Evolutionary conservation across 2,113 vertebrate species (phyloP).

Genomic region (Sylvietta virens): DNA sequence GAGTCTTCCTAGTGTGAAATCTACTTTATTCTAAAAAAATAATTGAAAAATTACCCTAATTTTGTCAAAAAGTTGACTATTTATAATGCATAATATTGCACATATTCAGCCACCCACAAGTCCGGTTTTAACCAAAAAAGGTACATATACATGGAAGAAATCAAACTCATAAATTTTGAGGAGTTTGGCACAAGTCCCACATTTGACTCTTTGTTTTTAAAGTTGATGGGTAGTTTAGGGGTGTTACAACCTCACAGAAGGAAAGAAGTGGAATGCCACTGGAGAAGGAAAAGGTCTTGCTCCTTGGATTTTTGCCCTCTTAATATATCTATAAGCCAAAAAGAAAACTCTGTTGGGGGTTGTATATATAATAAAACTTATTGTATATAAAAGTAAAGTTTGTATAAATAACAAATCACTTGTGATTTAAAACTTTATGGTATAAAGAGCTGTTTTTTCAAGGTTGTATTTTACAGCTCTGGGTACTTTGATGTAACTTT

Average conservation of each 20-base stretch:
- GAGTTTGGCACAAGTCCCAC: background rate
- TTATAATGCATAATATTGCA: background rate
- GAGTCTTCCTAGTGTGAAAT: background rate
- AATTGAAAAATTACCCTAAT: background rate
- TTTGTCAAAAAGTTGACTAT: background rate
- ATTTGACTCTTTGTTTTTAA: background rate
- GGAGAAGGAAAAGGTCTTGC: background rate
- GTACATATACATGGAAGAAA: background rate
- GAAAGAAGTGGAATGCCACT: background rate
- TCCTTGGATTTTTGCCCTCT: background rate
- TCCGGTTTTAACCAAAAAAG: background rate
- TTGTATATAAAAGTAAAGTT: background rate
- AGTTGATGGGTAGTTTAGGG: background rate
- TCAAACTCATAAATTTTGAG: background rate
- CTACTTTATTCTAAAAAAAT: background rate
- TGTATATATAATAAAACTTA: background rate
- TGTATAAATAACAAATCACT: background rate
- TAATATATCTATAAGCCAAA: background rate
- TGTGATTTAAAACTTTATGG: background rate
- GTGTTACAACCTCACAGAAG: background rate
- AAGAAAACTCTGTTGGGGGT: background rate
- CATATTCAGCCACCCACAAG: background rate
- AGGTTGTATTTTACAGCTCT: background rate
- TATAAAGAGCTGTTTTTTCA: background rate
- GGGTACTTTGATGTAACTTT: background rate